These are phyloP conservation scores for Phalacrocorax carbo DNA, from an alignment of 2,113 vertebrate genomes.

Conservation along the genomic window DNA sequence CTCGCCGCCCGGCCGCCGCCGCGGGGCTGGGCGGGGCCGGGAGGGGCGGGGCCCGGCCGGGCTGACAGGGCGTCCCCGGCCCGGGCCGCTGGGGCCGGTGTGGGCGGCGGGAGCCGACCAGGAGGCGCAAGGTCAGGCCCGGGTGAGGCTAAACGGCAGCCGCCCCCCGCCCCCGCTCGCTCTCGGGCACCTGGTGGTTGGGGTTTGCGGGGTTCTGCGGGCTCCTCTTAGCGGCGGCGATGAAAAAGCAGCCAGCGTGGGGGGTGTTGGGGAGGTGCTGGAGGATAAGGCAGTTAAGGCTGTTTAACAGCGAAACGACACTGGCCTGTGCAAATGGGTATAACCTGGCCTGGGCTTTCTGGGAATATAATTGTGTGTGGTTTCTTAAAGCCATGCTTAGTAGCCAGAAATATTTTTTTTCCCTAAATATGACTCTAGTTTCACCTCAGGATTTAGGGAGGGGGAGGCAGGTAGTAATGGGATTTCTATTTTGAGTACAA, in stretches of 20 bases:
- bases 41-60: too few species aligned
- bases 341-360: not conserved
- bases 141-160: not conserved
- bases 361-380: too few species aligned
- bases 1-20: too few species aligned
- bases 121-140: too few species aligned
- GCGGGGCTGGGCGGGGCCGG: too few species aligned
- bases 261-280: not conserved
- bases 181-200: not conserved
- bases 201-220: not conserved
- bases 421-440: not conserved
- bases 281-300: not conserved
- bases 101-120: too few species aligned
- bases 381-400: not conserved
- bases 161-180: not conserved
- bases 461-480: not conserved
- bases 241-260: not conserved
- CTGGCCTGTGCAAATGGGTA: not conserved
- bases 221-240: fast-evolving
- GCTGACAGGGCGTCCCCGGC: too few species aligned
- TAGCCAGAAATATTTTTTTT: not conserved
- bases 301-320: not conserved
- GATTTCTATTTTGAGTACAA: not conserved
- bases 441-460: not conserved
- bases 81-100: too few species aligned